These are phyloP conservation scores for Erethizon dorsatum DNA, from an alignment of 2,797 vertebrate genomes.

Conservation along the genomic window DNA sequence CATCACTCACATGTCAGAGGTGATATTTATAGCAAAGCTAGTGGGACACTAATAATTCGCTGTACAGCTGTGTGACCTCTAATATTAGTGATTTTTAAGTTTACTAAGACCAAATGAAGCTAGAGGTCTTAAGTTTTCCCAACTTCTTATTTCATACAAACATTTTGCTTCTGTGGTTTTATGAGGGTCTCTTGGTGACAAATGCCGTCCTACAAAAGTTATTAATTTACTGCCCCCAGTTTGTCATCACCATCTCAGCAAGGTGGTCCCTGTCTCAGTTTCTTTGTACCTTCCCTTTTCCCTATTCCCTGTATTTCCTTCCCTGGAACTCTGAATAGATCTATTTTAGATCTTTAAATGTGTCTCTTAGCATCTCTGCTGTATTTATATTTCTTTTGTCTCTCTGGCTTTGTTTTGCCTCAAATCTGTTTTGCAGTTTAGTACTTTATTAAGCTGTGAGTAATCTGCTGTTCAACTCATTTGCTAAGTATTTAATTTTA, in stretches of 20 bases:
- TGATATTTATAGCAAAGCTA: no score
- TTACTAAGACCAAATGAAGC: no score
- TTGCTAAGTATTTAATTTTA: not conserved
- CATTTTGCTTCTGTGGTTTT: no score
- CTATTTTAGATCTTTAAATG: conserved; percentile 10
- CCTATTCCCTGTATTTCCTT: not conserved
- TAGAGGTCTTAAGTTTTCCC: no score
- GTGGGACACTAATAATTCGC: no score
- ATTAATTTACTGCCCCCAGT: not conserved
- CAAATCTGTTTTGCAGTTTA: not conserved
- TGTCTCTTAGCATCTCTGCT: not conserved
- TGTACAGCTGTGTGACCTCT: no score
- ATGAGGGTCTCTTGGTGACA: no score
- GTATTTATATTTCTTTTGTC: not conserved
- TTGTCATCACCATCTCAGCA: not conserved
- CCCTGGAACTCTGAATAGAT: not conserved
- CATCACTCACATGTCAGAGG: no score
- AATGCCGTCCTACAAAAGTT: no score
- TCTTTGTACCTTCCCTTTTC: not conserved
- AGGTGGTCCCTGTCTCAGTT: not conserved
- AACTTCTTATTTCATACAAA: no score
- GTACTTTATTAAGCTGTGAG: not conserved
- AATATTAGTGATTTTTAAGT: no score
- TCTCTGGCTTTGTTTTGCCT: not conserved
- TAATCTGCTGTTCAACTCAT: not conserved